Conservation (phyloP, 1,140 invertebrate genomes). For the Drosophila pallidifrons region DNA sequence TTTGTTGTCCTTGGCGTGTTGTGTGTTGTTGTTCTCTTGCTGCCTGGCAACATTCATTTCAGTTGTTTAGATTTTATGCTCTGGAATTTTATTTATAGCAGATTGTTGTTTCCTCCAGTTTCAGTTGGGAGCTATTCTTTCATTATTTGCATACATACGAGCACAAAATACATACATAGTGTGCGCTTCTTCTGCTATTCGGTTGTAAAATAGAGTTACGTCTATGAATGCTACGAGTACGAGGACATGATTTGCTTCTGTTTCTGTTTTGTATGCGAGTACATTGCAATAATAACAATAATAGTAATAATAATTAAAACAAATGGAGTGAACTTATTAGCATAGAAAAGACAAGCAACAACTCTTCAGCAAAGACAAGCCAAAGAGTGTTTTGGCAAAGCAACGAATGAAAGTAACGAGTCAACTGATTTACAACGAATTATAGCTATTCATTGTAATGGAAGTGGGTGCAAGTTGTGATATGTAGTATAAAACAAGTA, state of each 20-base stretch:
- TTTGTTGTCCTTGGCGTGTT: constrained; percentile 12
- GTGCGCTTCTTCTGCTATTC: background rate
- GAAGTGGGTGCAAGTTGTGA: background rate
- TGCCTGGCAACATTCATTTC: constrained; percentile 75
- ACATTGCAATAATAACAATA: constrained; percentile 57
- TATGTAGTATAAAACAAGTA: no score
- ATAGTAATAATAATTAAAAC: constrained; percentile 63
- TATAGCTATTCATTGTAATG: background rate
- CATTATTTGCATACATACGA: constrained; percentile 33
- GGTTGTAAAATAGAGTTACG: constrained; percentile 13
- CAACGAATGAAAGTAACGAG: background rate
- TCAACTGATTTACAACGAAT: background rate
- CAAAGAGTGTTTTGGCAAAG: background rate
- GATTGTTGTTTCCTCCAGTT: constrained; percentile 34
- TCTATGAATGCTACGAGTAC: background rate
- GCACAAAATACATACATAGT: background rate
- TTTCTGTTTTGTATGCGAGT: constrained; percentile 11
- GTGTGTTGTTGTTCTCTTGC: constrained; percentile 38
- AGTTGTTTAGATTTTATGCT: constrained; percentile 79
- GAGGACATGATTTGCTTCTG: background rate
- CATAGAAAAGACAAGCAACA: constrained; percentile 14
- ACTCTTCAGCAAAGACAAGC: background rate
- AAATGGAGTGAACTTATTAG: constrained; percentile 59
- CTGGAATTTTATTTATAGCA: constrained; percentile 70
- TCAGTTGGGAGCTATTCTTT: constrained; percentile 19